phyloP scores from a whole-genome alignment of 2,797 vertebrate species.

The Darevskia nairensis region DNA sequence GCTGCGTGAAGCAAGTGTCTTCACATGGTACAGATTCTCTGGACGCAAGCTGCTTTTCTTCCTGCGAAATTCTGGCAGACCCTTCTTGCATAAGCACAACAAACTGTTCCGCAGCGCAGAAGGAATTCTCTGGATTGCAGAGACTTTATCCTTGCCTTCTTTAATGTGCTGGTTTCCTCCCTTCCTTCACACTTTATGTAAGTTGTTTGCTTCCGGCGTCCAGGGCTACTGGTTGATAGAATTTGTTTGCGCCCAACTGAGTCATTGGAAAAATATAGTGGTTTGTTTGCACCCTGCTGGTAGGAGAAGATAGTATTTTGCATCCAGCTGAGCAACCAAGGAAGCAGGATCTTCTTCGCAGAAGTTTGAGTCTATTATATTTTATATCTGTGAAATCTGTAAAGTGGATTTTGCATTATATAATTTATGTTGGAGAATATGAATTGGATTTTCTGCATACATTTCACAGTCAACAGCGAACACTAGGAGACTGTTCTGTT shows the following conservation, averaged over 20 bases:
- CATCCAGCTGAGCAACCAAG: not conserved
- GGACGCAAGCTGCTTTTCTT: not conserved
- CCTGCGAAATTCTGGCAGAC: not conserved
- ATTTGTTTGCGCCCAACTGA: not conserved
- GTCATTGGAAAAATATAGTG: slow-evolving; percentile 2
- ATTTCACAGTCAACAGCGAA: not conserved
- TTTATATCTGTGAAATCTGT: not conserved
- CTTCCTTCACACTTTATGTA: not conserved
- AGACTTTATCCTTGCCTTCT: not conserved
- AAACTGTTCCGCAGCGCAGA: not conserved
- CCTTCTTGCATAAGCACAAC: not conserved
- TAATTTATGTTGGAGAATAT: not conserved
- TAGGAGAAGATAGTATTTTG: not conserved
- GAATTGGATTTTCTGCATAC: not conserved
- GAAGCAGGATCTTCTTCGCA: not conserved
- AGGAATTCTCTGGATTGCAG: not conserved
- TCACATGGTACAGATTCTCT: not conserved
- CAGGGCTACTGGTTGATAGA: not conserved
- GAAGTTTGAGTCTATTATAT: not conserved
- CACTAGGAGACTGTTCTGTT: not conserved
- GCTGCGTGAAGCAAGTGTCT: not conserved
- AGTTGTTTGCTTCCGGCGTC: not conserved
- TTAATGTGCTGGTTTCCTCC: not conserved
- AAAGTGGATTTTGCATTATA: not conserved
- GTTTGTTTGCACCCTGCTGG: slow-evolving; percentile 5